Evolutionary conservation across 92 coral and sea anemone genomes (phyloP), one percentile per base, ranked within the genome.

Genomic region (Anthopleura xanthogrammica): DNA sequence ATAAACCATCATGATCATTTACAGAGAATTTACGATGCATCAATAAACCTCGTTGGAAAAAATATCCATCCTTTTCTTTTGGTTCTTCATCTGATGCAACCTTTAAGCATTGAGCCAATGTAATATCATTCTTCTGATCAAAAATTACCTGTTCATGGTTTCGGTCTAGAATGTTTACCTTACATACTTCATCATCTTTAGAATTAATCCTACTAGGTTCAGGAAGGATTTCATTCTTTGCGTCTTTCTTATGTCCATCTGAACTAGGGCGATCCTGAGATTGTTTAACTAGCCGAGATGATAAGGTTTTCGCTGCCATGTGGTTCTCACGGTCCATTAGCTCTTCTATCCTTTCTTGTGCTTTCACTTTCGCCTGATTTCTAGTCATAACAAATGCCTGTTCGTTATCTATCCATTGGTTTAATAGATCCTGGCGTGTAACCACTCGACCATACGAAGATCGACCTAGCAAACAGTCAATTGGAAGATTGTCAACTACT

Each of bases 61-160:
- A 92, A 80, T 92, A 86, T 24, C 90, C 92, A 77, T 89, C 92
- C n/a, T 80, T 60, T 23, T 87, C 90, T 75, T 79, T 66, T 9
- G 95, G 95, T 81, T 90, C 78, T 16, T 62, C 73, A 52, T 22
- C 19, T 12, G 75, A 43, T 12, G 87, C 89, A 39, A 23, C 36
- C 14, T 23, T 58, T 19, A 52, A 64, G 43, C 84, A 71, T 17
- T 83, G 81, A 16, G 66, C 40, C 58, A 79, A 76, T 16, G 90
- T 82, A 65, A 87, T 78, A 77, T 85, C 89, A 77, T 65, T 71
- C 77, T 79, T 79, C 72, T 84, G 87, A 52, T 83, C 88, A 39
- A 29, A 19, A 50, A 79, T 79, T 42, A 83, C 81, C 60, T 88
- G 87, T 22, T 75, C 76, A 17, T n/a, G 41, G 60, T 60, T 87